Conservation (phyloP, 2,888 invertebrate genomes). For the Cordylochernes scorpioides region DNA sequence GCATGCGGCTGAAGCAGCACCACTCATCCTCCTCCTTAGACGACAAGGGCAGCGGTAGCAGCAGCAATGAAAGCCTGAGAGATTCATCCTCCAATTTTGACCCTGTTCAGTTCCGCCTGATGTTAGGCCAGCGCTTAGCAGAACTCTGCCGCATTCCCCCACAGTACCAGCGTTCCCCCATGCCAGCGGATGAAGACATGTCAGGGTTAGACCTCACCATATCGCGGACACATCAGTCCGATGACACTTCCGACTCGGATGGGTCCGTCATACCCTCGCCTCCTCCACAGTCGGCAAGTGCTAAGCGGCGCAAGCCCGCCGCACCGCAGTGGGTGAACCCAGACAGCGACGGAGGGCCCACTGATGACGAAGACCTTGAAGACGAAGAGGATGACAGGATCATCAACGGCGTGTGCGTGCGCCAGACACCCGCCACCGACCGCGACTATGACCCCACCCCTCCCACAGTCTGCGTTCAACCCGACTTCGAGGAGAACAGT, state of each 20-base stretch:
- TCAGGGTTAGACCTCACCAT: slow-evolving; percentile 41
- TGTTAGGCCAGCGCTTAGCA: slow-evolving; percentile 60
- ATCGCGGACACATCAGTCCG: slow-evolving; percentile 13
- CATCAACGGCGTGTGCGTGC: slow-evolving; percentile 75
- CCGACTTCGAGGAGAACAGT: no score
- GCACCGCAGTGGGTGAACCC: slow-evolving; percentile 95
- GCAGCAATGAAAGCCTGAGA: slow-evolving; percentile 4
- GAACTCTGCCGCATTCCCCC: slow-evolving; percentile 25
- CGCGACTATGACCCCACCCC: no score
- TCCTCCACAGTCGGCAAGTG: slow-evolving; percentile 6
- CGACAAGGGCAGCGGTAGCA: slow-evolving; percentile 2
- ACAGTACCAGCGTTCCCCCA: slow-evolving; percentile 11
- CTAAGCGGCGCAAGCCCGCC: slow-evolving; percentile 55
- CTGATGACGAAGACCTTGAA: slow-evolving; percentile 16
- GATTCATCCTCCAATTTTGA: slow-evolving; percentile 32
- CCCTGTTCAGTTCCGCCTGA: slow-evolving; percentile 62
- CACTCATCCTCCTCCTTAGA: slow-evolving; percentile 9
- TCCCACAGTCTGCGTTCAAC: no score
- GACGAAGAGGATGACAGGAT: slow-evolving; percentile 37
- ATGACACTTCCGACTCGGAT: slow-evolving; percentile 23
- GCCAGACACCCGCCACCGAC: no score
- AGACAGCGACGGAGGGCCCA: slow-evolving; percentile 27
- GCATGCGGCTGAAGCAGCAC: slow-evolving; percentile 85
- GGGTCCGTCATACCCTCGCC: slow-evolving; percentile 12
- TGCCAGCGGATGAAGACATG: slow-evolving; percentile 14